phyloP scores from a whole-genome alignment of 2,797 vertebrate genomes.

The Microctenopoma lineatum region DNA sequence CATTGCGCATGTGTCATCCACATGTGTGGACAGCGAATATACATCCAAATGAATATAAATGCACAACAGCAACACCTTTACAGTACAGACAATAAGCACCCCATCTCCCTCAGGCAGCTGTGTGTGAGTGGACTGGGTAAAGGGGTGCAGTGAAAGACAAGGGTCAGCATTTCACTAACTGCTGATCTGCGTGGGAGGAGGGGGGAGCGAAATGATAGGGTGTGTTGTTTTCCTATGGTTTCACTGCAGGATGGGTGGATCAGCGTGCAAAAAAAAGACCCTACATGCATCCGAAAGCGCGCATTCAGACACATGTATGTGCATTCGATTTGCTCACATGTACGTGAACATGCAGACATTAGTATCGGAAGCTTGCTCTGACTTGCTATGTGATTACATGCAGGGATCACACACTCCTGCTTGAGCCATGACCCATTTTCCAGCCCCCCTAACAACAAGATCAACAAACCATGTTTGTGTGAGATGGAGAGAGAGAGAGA shows the following conservation, averaged over 20 bases:
- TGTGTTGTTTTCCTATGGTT: constrained; percentile 72
- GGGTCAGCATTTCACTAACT: constrained; percentile 82
- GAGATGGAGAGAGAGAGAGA: constrained; percentile 31
- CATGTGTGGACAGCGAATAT: constrained; percentile 7
- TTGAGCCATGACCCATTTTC: constrained; percentile 77
- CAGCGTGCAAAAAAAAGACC: constrained; percentile 28
- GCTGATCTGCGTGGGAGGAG: constrained; percentile 71
- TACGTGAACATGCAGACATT: constrained; percentile 3
- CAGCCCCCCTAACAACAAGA: constrained; percentile 48
- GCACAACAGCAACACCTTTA: constrained; percentile 2
- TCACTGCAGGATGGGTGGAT: constrained; percentile 73
- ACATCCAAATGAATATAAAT: constrained; percentile 20
- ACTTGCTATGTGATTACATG: constrained; percentile 37
- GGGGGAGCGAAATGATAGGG: constrained; percentile 63
- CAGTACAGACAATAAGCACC: constrained; percentile 40
- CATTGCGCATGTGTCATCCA: constrained; percentile 25
- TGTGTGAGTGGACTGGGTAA: constrained; percentile 66
- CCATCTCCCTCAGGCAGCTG: constrained; percentile 48
- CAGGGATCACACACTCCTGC: constrained; percentile 55
- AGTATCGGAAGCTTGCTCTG: constrained; percentile 21
- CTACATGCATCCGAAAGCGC: constrained; percentile 20
- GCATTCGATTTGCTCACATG: not conserved
- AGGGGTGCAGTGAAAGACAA: constrained; percentile 78
- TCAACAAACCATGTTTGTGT: constrained; percentile 53
- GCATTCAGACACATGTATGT: constrained; percentile 15